phyloP scores from a whole-genome alignment of 2,113 vertebrate species.

The Ammodramus savannarum region DNA sequence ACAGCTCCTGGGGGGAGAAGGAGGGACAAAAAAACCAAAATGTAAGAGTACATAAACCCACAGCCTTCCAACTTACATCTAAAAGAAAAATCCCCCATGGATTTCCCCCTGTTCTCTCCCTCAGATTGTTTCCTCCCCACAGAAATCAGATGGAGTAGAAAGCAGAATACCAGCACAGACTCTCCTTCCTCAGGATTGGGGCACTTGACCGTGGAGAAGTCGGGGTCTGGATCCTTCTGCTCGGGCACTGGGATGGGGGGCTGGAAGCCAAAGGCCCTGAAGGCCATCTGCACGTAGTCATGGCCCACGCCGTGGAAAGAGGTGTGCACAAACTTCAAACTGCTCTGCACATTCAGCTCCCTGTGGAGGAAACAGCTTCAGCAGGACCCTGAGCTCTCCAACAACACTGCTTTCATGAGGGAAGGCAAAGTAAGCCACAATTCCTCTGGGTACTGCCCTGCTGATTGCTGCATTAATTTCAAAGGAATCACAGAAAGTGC shows the following conservation, averaged over 20 bases:
- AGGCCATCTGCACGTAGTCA: constrained; percentile 86
- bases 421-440: neutral
- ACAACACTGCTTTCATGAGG: rapidly evolving
- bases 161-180: constrained; percentile 83
- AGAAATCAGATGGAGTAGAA: neutral
- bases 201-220: constrained; percentile 89
- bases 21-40: rapidly evolving
- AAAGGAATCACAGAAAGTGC: neutral
- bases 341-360: constrained; percentile 78
- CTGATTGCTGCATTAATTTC: neutral
- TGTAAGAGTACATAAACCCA: neutral
- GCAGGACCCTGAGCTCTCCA: neutral
- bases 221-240: constrained; percentile 91
- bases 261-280: constrained; percentile 83
- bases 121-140: neutral
- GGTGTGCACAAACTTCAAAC: constrained; percentile 88
- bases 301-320: constrained; percentile 96
- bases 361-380: constrained; percentile 58
- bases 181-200: constrained; percentile 96
- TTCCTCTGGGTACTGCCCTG: neutral
- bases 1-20: constrained; percentile 76
- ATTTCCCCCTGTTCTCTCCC: neutral
- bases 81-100: neutral
- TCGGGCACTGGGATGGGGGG: constrained; percentile 91
- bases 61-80: neutral